A percentile compares a stretch with the other conserved stretches of the same genome.
Evolutionary conservation across 64 coral and sea anemone genomes (phyloP).

Genomic region (Montipora capricornis): DNA sequence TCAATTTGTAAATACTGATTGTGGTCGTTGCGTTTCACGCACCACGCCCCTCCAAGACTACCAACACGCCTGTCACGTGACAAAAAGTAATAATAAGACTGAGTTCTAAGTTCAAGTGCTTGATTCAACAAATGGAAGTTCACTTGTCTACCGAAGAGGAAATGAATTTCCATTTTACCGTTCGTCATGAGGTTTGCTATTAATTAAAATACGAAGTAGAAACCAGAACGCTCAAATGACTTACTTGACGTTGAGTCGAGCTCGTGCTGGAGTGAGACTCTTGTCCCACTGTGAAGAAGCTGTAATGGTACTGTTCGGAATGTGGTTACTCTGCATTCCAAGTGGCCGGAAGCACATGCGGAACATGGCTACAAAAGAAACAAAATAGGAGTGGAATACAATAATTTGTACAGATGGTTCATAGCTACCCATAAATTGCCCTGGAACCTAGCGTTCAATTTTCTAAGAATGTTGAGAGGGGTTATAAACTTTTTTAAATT

Average conservation of each 20-base stretch:
- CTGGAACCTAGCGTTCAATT: too few relatives aligned
- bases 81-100: not conserved
- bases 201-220: too few relatives aligned
- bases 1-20: slow-evolving; percentile 61
- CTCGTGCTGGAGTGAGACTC: slow-evolving; percentile 40
- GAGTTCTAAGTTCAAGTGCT: too few relatives aligned
- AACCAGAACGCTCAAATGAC: not conserved
- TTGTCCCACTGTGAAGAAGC: slow-evolving; percentile 55
- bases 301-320: slow-evolving; percentile 54
- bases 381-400: too few relatives aligned
- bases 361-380: slow-evolving; percentile 36
- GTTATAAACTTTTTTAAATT: too few relatives aligned
- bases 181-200: too few relatives aligned
- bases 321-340: slow-evolving; percentile 48
- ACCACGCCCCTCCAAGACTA: slow-evolving; percentile 18
- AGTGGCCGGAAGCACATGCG: slow-evolving; percentile 60
- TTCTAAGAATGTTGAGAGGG: too few relatives aligned
- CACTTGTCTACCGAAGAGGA: too few relatives aligned
- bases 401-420: too few relatives aligned
- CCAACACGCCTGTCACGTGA: slow-evolving; percentile 9
- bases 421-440: too few relatives aligned
- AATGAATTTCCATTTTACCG: too few relatives aligned
- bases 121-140: too few relatives aligned
- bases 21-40: slow-evolving; percentile 42
- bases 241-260: slow-evolving; percentile 37